These are phyloP conservation scores for Pseudopodoces humilis DNA, from an alignment of 2,113 vertebrate species.

Conservation along the genomic window DNA sequence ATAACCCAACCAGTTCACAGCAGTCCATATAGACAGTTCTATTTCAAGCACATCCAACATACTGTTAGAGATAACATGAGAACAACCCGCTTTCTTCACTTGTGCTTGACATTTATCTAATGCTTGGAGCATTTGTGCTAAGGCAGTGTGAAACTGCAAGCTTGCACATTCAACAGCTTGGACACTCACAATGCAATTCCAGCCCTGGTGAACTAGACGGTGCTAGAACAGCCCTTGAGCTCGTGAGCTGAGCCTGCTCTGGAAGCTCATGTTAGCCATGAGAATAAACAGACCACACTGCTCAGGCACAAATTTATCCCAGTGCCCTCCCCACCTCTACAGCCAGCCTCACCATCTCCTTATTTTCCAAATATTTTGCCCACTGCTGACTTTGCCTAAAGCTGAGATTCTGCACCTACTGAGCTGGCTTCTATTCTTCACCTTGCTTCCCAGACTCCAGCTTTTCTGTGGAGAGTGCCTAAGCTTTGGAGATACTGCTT, in stretches of 20 bases:
- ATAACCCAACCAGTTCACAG: constrained; percentile 49
- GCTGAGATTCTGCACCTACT: too few species aligned
- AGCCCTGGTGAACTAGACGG: not conserved
- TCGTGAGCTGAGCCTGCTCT: not conserved
- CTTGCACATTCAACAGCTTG: constrained; percentile 20
- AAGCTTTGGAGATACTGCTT: not conserved
- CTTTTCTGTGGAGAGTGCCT: rapidly evolving
- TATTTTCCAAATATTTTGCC: not conserved
- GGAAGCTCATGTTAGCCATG: not conserved
- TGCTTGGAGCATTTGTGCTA: constrained; percentile 27
- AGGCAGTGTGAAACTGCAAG: not conserved
- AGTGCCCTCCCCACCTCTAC: rapidly evolving
- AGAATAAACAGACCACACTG: not conserved
- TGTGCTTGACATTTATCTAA: constrained; percentile 46
- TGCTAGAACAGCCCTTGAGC: not conserved
- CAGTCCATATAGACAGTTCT: constrained; percentile 46
- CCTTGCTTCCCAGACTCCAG: not conserved
- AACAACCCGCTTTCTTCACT: constrained; percentile 25
- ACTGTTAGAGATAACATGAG: constrained; percentile 7
- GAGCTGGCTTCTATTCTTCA: not conserved
- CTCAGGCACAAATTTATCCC: not conserved
- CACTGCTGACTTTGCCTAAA: not conserved
- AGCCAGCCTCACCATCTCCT: not conserved
- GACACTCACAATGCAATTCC: not conserved
- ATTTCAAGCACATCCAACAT: constrained; percentile 60